phyloP scores from a whole-genome alignment of 2,888 invertebrate species.

The Synanthedon myopaeformis region DNA sequence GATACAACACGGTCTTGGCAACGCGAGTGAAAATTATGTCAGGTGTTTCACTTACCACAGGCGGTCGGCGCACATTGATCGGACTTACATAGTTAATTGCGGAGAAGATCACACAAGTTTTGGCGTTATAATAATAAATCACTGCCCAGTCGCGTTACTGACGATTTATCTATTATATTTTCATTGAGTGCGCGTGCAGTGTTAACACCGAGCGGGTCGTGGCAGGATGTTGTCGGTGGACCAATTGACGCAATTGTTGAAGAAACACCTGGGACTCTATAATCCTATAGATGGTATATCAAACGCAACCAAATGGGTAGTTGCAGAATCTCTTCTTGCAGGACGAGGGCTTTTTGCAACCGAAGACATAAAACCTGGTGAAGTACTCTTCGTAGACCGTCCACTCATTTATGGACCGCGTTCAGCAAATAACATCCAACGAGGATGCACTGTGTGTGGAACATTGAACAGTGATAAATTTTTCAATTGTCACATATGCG shows the following conservation, averaged over 20 bases:
- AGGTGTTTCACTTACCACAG: conserved; percentile 32
- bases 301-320: conserved; percentile 65
- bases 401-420: conserved; percentile 80
- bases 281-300: conserved; percentile 25
- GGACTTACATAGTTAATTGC: conserved; percentile 38
- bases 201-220: conserved; percentile 43
- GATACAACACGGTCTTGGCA: conserved; percentile 42
- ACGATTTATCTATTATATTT: conserved; percentile 50
- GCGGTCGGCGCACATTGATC: conserved; percentile 38
- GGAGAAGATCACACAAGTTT: conserved; percentile 43
- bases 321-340: conserved; percentile 71
- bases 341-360: conserved; percentile 81
- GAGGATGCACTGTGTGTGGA: conserved; percentile 76
- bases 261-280: conserved; percentile 51
- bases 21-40: conserved; percentile 37
- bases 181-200: conserved; percentile 54
- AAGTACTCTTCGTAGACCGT: conserved; percentile 77
- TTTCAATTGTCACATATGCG: conserved; percentile 73
- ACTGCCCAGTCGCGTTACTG: conserved; percentile 50
- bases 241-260: conserved; percentile 59
- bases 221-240: conserved; percentile 66
- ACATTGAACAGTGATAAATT: conserved; percentile 47
- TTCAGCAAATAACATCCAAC: conserved; percentile 58
- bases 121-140: conserved; percentile 43
- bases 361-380: conserved; percentile 74